Percentiles rank a stretch among this genome's conserved stretches.
These are phyloP conservation scores for Staurois parvus DNA, from an alignment of 2,797 vertebrate genomes.

Conservation along the genomic window DNA sequence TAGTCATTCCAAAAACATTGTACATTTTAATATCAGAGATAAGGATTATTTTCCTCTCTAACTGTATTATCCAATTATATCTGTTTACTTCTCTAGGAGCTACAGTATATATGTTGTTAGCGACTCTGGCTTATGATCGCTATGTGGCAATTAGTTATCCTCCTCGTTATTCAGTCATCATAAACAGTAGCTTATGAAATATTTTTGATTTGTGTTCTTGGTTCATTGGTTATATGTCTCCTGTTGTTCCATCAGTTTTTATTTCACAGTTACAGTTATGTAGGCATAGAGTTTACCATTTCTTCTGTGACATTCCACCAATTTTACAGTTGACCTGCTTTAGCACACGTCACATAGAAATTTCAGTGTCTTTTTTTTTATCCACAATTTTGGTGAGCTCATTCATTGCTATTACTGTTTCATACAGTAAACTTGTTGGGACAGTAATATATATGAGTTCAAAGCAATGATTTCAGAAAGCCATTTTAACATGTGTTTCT, in stretches of 20 bases:
- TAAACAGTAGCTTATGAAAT: constrained; percentile 9
- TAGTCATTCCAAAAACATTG: constrained; percentile 65
- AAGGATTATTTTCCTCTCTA: constrained; percentile 19
- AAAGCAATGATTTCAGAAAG: constrained; percentile 5
- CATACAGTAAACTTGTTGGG: constrained; percentile 24
- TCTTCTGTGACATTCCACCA: constrained; percentile 36
- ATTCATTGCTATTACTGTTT: constrained; percentile 23
- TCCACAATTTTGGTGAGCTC: constrained; percentile 7
- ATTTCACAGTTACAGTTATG: constrained; percentile 40
- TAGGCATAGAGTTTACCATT: constrained; percentile 20
- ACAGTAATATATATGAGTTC: constrained; percentile 15
- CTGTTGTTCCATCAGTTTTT: constrained; percentile 14
- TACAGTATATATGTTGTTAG: constrained; percentile 46
- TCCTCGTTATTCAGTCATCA: constrained; percentile 32
- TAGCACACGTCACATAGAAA: constrained; percentile 7
- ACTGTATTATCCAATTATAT: constrained; percentile 29
- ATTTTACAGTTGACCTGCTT: constrained; percentile 29
- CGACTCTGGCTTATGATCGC: constrained; percentile 49
- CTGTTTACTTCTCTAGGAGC: constrained; percentile 24
- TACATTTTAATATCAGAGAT: constrained; percentile 51
- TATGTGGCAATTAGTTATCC: constrained; percentile 47
- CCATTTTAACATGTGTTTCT: constrained; percentile 31
- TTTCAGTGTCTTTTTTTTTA: constrained; percentile 8
- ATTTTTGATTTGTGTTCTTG: constrained; percentile 28
- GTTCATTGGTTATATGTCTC: constrained; percentile 32